A percentile compares a stretch with the other conserved stretches of the same genome.
Conservation (phyloP, 1,140 invertebrate species). For the Chrysomallon squamiferum region DNA sequence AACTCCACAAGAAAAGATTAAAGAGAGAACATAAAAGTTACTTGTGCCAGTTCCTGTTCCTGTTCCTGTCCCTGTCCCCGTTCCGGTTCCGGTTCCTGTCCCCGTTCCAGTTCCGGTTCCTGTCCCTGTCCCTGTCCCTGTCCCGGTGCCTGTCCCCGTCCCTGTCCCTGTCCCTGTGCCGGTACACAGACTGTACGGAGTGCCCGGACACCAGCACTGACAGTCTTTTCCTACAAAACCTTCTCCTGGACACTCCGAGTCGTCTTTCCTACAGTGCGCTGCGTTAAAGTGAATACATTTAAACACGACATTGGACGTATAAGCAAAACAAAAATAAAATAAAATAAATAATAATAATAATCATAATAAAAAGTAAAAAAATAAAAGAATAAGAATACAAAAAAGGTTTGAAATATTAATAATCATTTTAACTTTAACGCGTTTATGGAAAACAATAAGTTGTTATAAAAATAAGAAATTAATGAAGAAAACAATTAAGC, state of each 20-base stretch:
- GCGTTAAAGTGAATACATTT: background rate
- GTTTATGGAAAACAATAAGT: too few relatives aligned
- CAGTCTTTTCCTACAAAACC: slow-evolving; percentile 41
- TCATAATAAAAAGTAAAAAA: too few relatives aligned
- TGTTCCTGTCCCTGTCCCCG: background rate
- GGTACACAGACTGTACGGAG: slow-evolving; percentile 16
- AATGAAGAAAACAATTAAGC: too few relatives aligned
- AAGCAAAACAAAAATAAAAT: background rate
- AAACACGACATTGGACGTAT: background rate
- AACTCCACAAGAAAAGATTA: background rate
- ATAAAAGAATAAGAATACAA: too few relatives aligned
- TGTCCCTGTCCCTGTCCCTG: slow-evolving; percentile 3
- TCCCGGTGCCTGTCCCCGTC: slow-evolving; percentile 1
- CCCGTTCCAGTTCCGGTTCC: slow-evolving; percentile 11
- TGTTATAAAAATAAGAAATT: too few relatives aligned
- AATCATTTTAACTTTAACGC: too few relatives aligned
- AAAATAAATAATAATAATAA: too few relatives aligned
- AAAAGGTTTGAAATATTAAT: too few relatives aligned
- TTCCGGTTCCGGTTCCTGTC: slow-evolving; percentile 8
- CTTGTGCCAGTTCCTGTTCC: background rate
- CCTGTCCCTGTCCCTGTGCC: slow-evolving; percentile 1
- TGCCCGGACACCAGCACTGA: slow-evolving; percentile 31
- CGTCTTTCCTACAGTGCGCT: slow-evolving; percentile 5
- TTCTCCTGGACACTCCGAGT: slow-evolving; percentile 26
- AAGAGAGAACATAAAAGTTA: background rate